Evolutionary conservation across 2,888 invertebrate species (phyloP).

Genomic region (Odontothrips loti): DNA sequence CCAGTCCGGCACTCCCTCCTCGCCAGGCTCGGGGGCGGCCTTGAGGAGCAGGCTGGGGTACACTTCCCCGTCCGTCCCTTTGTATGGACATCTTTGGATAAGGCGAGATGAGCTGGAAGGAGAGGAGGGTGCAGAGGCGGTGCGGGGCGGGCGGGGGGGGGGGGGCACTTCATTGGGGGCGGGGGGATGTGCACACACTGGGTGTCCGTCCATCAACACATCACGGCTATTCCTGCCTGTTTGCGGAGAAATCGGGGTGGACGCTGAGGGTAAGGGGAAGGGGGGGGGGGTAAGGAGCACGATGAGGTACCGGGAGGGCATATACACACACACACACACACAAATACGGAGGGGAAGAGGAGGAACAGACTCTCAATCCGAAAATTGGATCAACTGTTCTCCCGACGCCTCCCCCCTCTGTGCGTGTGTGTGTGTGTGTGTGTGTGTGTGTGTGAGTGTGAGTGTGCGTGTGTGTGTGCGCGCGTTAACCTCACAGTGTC

Average conservation of each 20-base stretch:
- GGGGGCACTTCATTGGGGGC: background rate
- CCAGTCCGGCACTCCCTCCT: background rate
- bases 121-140: background rate
- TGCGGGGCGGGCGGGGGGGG: background rate
- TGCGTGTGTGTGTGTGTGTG: background rate
- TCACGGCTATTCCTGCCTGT: background rate
- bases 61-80: background rate
- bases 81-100: constrained; percentile 1
- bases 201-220: constrained; percentile 18
- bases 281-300: background rate
- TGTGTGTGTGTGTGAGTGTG: background rate
- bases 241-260: constrained; percentile 1
- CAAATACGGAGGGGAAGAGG: background rate
- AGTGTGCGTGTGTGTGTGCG: background rate
- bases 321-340: no score
- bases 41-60: background rate
- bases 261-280: background rate
- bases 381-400: constrained; percentile 22
- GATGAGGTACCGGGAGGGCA: background rate
- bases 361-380: background rate
- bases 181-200: background rate
- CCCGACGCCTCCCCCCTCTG: background rate
- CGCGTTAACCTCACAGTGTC: constrained; percentile 9
- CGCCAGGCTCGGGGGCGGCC: background rate
- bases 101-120: background rate